A percentile compares a stretch with the other conserved stretches of the same genome.
These are phyloP conservation scores for Sphenopsis melanotis DNA, from an alignment of 2,797 vertebrate genomes.

Conservation along the genomic window DNA sequence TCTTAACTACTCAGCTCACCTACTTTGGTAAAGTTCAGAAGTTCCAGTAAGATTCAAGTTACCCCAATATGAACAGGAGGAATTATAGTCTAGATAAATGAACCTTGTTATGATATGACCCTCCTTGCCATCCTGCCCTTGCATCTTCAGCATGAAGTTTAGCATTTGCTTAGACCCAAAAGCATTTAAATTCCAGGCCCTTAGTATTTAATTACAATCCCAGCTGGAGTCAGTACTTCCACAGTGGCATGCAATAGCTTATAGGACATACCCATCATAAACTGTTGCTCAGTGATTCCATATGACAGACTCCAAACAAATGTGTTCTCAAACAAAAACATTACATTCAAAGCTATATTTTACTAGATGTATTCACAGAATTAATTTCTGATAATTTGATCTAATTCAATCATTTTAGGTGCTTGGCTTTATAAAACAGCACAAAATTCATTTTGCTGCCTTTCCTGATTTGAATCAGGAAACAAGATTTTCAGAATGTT, in stretches of 20 bases:
- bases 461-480: neutral
- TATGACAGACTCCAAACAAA: neutral
- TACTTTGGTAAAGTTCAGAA: neutral
- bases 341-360: neutral
- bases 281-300: neutral
- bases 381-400: neutral
- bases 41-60: neutral
- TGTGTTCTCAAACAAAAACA: neutral
- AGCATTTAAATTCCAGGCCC: neutral
- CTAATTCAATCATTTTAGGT: neutral
- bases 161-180: neutral
- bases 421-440: neutral
- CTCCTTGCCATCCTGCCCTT: neutral
- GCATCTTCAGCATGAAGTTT: neutral
- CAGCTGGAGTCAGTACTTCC: neutral
- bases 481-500: neutral
- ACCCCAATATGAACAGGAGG: neutral
- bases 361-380: neutral
- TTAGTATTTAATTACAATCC: neutral
- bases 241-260: neutral
- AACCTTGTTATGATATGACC: neutral
- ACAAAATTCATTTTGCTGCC: neutral
- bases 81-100: neutral
- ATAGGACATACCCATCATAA: neutral
- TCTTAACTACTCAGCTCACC: neutral